Evolutionary conservation across 2,113 vertebrate species (phyloP), one percentile per base, ranked within the genome.

Genomic region (Ascaphus truei): DNA sequence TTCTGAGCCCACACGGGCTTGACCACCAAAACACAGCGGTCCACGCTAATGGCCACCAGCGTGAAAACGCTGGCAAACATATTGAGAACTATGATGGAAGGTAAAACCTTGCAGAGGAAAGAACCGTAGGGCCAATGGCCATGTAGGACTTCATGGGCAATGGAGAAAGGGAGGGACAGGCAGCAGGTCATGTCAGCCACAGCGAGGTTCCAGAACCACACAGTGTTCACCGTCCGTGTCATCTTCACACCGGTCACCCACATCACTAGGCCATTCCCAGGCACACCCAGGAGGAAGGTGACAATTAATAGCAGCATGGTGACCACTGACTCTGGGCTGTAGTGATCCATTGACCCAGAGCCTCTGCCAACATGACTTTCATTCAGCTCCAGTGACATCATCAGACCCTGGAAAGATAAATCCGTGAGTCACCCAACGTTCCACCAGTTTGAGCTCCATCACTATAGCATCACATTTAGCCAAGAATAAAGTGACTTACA

Each of bases 51-150:
- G 30, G 81, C 62, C 1, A 80, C 58, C 0, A 94, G 83, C 0
- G 89, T 83, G 74, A 94, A 90, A 69, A 92, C 37, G 0, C 91
- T 95, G 51, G 92, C 83, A 69, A 92, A 93, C 92, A 93, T 93
- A 74, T 89, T 93, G 62, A 93, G 79, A 39, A 90, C 2, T 1
- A 91, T 78, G 47, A 83, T 16, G 1, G 88, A 76, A 0, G 90
- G 86, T 50, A 94, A 75, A 50, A 91, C 5, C 71, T 91, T 94
- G 81, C 92, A 94, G 1, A 93, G 74, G 29, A 84, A 53, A 45
- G 47, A 68, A 9, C 92, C 91, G 0, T 86, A 92, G 0, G 86
- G 89, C 93, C 93, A 95, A 29, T 72, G 63, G 11, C 77, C 62
- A 0, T 71, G 71, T 25, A 91, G 77, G 7, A 69, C 50, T 36